phyloP scores from a whole-genome alignment of 2,888 invertebrate species.

The Troilus luridus region DNA sequence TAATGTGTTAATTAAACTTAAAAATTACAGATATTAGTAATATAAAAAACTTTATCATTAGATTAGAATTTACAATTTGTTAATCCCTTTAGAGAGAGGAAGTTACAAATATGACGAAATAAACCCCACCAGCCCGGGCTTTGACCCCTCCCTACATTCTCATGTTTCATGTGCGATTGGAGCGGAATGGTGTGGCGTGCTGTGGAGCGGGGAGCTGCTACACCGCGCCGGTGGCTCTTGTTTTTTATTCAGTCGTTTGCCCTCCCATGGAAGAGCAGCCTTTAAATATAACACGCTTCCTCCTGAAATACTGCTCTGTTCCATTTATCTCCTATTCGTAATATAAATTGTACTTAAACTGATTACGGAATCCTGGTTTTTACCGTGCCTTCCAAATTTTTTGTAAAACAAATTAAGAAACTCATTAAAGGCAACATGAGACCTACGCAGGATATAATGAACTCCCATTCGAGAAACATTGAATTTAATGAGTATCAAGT shows the following conservation, averaged over 20 bases:
- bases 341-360: background rate
- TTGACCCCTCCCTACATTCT: slow-evolving; percentile 47
- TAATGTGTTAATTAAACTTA: too few species aligned
- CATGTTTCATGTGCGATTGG: slow-evolving; percentile 44
- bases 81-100: background rate
- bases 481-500: too few species aligned
- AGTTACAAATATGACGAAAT: background rate
- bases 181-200: slow-evolving; percentile 44
- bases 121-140: background rate
- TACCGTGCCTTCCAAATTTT: background rate
- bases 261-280: background rate
- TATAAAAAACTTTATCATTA: too few species aligned
- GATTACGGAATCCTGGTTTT: background rate
- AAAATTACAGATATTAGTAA: too few species aligned
- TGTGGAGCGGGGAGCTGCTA: background rate
- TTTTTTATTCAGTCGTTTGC: slow-evolving; percentile 34
- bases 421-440: background rate
- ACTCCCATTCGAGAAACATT: too few species aligned
- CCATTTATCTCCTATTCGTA: background rate
- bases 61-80: background rate
- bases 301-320: background rate
- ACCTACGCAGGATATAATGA: too few species aligned
- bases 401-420: background rate
- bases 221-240: background rate
- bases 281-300: background rate